Conservation (phyloP, 2,113 vertebrate species). For the Chauna torquata region DNA sequence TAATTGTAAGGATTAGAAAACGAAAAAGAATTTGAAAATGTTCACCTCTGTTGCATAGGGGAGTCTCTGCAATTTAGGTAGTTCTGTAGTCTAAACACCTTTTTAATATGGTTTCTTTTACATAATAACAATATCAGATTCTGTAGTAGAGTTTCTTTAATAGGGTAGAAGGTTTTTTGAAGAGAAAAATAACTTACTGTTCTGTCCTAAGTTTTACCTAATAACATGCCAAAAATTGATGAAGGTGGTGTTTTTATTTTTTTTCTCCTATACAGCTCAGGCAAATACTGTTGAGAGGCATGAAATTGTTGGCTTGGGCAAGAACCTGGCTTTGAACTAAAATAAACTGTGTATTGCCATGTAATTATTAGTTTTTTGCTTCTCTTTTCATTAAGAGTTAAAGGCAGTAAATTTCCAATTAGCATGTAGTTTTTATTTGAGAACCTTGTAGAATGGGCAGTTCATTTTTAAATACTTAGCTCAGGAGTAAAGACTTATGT, state of each 20-base stretch:
- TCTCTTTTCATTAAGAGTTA: not conserved
- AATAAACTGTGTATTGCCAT: not conserved
- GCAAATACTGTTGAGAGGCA: not conserved
- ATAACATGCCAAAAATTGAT: not conserved
- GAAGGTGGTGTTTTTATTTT: not conserved
- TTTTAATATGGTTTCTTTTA: not conserved
- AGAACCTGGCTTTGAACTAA: not conserved
- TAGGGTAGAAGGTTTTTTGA: not conserved
- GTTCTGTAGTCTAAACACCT: not conserved
- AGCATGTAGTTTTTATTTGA: rapidly evolving
- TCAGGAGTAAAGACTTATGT: not conserved
- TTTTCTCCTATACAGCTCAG: not conserved
- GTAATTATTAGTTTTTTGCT: not conserved
- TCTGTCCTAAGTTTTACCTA: not conserved
- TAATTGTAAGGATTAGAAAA: conserved; percentile 4
- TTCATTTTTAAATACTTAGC: not conserved
- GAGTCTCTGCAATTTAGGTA: not conserved
- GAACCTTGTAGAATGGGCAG: not conserved
- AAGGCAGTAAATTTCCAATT: not conserved
- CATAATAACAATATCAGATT: too few relatives aligned
- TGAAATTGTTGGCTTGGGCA: not conserved
- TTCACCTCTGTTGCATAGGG: not conserved
- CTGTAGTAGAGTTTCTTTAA: not conserved
- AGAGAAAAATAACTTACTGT: not conserved
- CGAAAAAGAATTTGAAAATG: not conserved